Percentiles rank a stretch among this genome's conserved stretches.
phyloP scores from a whole-genome alignment of 2,888 invertebrate genomes.

The Trisateles emortualis region DNA sequence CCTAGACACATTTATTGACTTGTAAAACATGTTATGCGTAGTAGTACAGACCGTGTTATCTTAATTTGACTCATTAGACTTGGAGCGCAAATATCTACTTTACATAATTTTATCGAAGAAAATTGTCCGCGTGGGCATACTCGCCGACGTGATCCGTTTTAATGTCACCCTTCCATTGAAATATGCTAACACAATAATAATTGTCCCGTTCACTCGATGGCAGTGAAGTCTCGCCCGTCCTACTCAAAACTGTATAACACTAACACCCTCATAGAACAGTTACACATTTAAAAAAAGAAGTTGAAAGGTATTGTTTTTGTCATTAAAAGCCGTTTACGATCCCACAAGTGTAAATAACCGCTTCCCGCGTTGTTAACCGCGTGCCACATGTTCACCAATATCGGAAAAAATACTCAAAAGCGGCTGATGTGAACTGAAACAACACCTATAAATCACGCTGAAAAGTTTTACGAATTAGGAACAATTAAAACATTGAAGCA shows the following conservation, averaged over 20 bases:
- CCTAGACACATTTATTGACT: slow-evolving; percentile 72
- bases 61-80: slow-evolving; percentile 80
- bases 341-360: slow-evolving; percentile 68
- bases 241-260: slow-evolving; percentile 37
- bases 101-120: slow-evolving; percentile 82
- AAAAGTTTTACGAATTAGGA: slow-evolving; percentile 85
- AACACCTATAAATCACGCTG: slow-evolving; percentile 79
- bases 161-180: slow-evolving; percentile 74
- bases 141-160: slow-evolving; percentile 69
- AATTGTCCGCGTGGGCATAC: slow-evolving; percentile 76
- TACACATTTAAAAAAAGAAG: slow-evolving; percentile 21
- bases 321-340: slow-evolving; percentile 64
- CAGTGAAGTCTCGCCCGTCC: slow-evolving; percentile 30
- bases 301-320: slow-evolving; percentile 56
- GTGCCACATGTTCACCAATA: slow-evolving; percentile 58
- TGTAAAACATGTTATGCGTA: slow-evolving; percentile 68
- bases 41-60: slow-evolving; percentile 68
- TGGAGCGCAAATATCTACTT: slow-evolving; percentile 75
- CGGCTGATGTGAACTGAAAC: slow-evolving; percentile 69
- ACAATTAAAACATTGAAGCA: slow-evolving; percentile 85
- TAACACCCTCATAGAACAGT: slow-evolving; percentile 32
- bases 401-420: slow-evolving; percentile 59
- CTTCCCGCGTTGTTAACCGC: slow-evolving; percentile 54
- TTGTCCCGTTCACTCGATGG: slow-evolving; percentile 48
- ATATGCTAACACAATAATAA: slow-evolving; percentile 64